Evolutionary conservation across 1,140 invertebrate species (phyloP).

Genomic region (Cyrtorhinus lividipennis): DNA sequence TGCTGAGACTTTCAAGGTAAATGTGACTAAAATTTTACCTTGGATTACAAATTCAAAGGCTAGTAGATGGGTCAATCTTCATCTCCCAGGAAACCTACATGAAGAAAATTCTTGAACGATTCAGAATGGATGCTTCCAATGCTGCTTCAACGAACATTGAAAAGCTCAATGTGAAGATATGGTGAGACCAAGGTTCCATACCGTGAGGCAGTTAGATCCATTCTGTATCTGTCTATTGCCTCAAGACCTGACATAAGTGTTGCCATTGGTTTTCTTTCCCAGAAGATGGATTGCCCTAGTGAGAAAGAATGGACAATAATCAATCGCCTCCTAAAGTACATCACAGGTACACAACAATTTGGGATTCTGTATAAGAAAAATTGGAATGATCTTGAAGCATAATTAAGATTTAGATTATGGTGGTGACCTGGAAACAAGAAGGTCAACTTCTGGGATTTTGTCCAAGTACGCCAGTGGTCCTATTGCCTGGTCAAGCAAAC

Average conservation of each 20-base stretch:
- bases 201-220: constrained; percentile 28
- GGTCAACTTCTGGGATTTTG: constrained; percentile 25
- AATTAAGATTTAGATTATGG: constrained; percentile 30
- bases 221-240: constrained; percentile 29
- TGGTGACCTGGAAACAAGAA: constrained; percentile 25
- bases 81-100: constrained; percentile 28
- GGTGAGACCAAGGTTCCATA: constrained; percentile 20
- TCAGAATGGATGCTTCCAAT: constrained; percentile 29
- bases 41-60: neutral
- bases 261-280: constrained; percentile 20
- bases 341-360: constrained; percentile 21
- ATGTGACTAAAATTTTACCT: constrained; percentile 5
- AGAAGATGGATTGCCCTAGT: constrained; percentile 22
- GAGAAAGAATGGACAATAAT: constrained; percentile 26
- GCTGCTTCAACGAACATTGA: constrained; percentile 28
- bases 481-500: constrained; percentile 25
- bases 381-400: neutral
- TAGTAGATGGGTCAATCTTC: constrained; percentile 2
- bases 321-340: constrained; percentile 29
- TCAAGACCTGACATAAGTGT: constrained; percentile 29
- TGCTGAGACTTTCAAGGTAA: constrained; percentile 1
- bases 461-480: constrained; percentile 18
- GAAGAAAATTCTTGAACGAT: constrained; percentile 28
- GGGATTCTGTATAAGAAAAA: constrained; percentile 26
- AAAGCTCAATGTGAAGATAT: neutral